A percentile compares a stretch with the other conserved stretches of the same genome.
These are phyloP conservation scores for Epiblema foenella DNA, from an alignment of 2,888 invertebrate genomes.

Conservation along the genomic window DNA sequence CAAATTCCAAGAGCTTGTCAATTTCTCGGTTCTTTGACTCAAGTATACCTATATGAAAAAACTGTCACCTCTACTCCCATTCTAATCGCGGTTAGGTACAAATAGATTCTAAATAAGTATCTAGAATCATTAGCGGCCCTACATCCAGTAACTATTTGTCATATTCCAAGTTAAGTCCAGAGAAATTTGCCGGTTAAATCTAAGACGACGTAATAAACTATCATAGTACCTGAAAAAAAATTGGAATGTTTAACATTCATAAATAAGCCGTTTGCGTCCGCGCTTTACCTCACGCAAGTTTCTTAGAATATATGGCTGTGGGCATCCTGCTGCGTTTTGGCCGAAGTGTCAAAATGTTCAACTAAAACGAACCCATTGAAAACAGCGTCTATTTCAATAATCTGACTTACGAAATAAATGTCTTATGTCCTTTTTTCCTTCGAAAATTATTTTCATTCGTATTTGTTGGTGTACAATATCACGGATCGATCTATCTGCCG, in stretches of 20 bases:
- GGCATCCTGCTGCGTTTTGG: constrained; percentile 78
- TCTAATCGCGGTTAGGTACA: neutral
- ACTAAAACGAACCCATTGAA: constrained; percentile 68
- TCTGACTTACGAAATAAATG: constrained; percentile 39
- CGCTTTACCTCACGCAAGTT: constrained; percentile 75
- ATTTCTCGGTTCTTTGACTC: no score
- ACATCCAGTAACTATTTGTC: no score
- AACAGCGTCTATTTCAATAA: constrained; percentile 48
- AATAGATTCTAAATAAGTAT: neutral
- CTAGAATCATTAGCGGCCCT: no score
- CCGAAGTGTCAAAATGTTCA: constrained; percentile 83
- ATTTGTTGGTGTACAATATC: constrained; percentile 56
- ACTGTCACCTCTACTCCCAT: no score
- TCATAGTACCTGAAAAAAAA: neutral
- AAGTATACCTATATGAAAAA: no score
- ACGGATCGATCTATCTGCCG: constrained; percentile 65
- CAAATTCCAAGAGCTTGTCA: neutral
- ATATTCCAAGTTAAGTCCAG: no score
- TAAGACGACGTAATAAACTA: neutral
- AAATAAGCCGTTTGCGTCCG: constrained; percentile 73
- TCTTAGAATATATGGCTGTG: constrained; percentile 75
- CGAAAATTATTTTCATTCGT: constrained; percentile 13
- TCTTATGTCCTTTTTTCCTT: constrained; percentile 26
- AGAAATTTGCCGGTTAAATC: neutral
- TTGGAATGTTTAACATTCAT: constrained; percentile 51